Evolutionary conservation across 2,113 vertebrate genomes (phyloP).

Genomic region (Lichenostomus cassidix): DNA sequence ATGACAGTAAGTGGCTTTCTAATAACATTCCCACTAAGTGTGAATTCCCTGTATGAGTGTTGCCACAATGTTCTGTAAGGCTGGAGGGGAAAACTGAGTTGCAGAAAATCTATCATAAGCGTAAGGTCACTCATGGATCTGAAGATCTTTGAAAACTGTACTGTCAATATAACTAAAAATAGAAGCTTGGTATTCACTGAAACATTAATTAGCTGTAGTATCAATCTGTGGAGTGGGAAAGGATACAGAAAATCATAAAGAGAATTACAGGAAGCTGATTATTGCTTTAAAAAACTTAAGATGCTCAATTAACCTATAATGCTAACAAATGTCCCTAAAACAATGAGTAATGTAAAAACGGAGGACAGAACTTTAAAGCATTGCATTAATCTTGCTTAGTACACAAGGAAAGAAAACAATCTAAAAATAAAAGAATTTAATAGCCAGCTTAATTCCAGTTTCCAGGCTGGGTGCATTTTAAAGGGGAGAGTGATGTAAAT

Average conservation of each 20-base stretch:
- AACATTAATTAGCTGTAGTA: background rate
- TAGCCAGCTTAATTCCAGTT: background rate
- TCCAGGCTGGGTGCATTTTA: background rate
- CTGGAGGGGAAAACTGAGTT: background rate
- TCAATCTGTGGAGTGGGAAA: background rate
- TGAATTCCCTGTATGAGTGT: background rate
- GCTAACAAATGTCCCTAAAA: background rate
- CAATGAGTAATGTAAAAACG: background rate
- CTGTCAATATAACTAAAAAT: constrained; percentile 1
- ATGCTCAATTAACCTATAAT: background rate
- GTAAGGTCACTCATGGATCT: background rate
- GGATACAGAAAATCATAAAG: background rate
- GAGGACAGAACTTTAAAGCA: background rate
- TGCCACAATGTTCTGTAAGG: background rate
- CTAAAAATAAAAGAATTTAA: background rate
- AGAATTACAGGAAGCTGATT: constrained; percentile 3
- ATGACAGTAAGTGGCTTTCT: background rate
- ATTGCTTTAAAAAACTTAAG: background rate
- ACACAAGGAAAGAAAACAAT: background rate
- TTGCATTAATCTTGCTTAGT: background rate
- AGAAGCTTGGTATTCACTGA: constrained; percentile 29
- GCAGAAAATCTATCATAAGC: background rate
- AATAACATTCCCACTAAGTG: background rate
- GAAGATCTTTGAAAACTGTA: background rate
- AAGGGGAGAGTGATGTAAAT: background rate